phyloP scores from a whole-genome alignment of 1,140 invertebrate genomes.

The Pissodes strobi region DNA sequence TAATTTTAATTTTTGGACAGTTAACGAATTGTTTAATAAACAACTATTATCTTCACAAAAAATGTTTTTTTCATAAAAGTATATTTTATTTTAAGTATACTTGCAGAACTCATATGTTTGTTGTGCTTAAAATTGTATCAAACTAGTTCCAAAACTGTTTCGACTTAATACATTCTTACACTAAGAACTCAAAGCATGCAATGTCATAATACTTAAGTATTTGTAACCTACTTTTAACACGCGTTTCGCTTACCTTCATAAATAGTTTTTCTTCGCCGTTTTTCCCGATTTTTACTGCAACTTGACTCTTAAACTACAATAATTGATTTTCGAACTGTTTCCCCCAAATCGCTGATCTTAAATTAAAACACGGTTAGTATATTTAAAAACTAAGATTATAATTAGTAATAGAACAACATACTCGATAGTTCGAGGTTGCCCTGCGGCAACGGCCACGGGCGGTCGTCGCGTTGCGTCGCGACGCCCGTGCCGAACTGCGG shows the following conservation, averaged over 20 bases:
- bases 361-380: conserved; percentile 18
- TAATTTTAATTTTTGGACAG: too few species aligned
- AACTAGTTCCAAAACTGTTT: too few species aligned
- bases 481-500: conserved; percentile 21
- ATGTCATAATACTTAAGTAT: too few species aligned
- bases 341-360: conserved; percentile 4
- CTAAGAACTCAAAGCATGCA: too few species aligned
- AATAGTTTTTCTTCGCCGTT: background rate
- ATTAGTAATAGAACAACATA: conserved; percentile 10
- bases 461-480: conserved; percentile 17
- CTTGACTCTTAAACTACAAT: background rate
- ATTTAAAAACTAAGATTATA: conserved; percentile 21
- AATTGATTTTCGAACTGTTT: background rate
- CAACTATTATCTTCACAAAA: too few species aligned
- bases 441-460: background rate
- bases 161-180: background rate
- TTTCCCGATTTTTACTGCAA: conserved; percentile 1
- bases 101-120: too few species aligned
- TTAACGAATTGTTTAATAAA: too few species aligned
- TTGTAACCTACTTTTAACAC: too few species aligned
- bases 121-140: too few species aligned
- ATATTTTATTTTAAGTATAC: too few species aligned
- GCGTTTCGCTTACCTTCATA: background rate
- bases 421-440: conserved; percentile 3
- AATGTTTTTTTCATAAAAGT: too few species aligned